Base-by-base conservation (phyloP, 2,888 invertebrate species). In the Drosophila ustulata region DNA sequence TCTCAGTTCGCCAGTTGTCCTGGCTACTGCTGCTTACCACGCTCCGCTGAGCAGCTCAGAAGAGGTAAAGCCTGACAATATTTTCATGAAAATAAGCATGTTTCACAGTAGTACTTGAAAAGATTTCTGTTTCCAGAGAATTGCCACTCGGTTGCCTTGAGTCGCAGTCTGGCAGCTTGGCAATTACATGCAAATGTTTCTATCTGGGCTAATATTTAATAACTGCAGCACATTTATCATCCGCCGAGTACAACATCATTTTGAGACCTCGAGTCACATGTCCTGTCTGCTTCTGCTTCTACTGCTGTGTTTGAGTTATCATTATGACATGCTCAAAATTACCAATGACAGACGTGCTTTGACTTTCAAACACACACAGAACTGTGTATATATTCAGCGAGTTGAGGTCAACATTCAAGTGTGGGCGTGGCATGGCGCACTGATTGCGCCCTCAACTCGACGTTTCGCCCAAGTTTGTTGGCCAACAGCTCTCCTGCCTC, bases 321-420 rank as follows among this genome's bases (percentile, higher is more conserved):
- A 86, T 86, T 86, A 86, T 86, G 85, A 83, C 89, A 89, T 89
- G 89, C 82, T 87, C 82, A 69, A 87, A 89, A 87, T 87, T 89
- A 82, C 87, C 87, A 87, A 87, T 87, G 87, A 89, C 88, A 81
- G 81, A 87, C 87, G 87, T 87, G 87, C 75, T 66, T 53, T 50
- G 88, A 75, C 75, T 87, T 62, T 52, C 78, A 78, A 81, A 73
- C 58, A 62, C 30, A 23, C 4, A 4, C n/a, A 32, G 6, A 30
- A 49, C 18, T 6, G 13, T n/a, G 39, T 23, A 32, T 18, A 18
- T 45, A 39, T 13, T 26, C 28, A 9, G 1, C 11, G 11, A 61
- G 50, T 51, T 59, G 55, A 72, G 73, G 68, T 74, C 74, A 74
- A 69, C 74, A 68, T 49, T 59, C 63, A 73, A 47, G 23, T 23